A percentile compares a stretch with the other conserved stretches of the same genome.
These are phyloP conservation scores for Panagrolaimus sp. DNA, from an alignment of 1,140 invertebrate genomes.

Conservation along the genomic window DNA sequence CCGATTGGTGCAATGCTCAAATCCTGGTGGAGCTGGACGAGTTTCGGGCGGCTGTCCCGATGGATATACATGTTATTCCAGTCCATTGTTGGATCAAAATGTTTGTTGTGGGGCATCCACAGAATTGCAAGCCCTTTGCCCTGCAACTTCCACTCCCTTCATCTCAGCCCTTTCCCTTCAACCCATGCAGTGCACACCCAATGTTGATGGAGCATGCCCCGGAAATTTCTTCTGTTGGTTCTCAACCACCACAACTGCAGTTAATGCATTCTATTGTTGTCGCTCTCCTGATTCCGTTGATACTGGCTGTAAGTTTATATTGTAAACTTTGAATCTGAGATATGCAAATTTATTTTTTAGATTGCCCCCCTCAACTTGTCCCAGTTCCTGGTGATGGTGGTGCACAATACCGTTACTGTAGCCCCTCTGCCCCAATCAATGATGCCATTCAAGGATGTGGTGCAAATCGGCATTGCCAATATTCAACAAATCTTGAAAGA, in stretches of 20 bases:
- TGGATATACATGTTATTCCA: conserved; percentile 55
- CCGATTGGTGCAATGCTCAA: conserved; percentile 54
- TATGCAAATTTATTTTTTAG: too few species aligned
- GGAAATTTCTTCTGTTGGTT: conserved; percentile 55
- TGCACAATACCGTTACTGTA: conserved; percentile 56
- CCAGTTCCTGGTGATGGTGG: conserved; percentile 55
- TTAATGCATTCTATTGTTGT: conserved; percentile 59
- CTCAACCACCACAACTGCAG: conserved; percentile 58
- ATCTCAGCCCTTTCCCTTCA: conserved; percentile 58
- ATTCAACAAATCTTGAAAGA: conserved; percentile 52
- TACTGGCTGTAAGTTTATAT: conserved; percentile 56
- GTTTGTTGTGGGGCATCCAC: conserved; percentile 57
- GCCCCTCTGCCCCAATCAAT: conserved; percentile 54
- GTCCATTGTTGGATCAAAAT: conserved; percentile 56
- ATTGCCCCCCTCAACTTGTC: conserved; percentile 54
- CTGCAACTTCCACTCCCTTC: conserved; percentile 54
- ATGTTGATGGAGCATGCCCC: conserved; percentile 57
- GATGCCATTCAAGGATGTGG: conserved; percentile 58
- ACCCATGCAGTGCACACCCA: conserved; percentile 59
- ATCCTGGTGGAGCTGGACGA: conserved; percentile 54
- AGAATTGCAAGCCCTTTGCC: conserved; percentile 57
- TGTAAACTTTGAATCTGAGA: too few species aligned
- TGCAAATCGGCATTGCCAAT: conserved; percentile 56
- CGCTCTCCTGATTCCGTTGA: conserved; percentile 56
- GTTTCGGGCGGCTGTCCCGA: conserved; percentile 57